Conservation (phyloP, 2,888 invertebrate species). For the Sarcophaga caerulescens region DNA sequence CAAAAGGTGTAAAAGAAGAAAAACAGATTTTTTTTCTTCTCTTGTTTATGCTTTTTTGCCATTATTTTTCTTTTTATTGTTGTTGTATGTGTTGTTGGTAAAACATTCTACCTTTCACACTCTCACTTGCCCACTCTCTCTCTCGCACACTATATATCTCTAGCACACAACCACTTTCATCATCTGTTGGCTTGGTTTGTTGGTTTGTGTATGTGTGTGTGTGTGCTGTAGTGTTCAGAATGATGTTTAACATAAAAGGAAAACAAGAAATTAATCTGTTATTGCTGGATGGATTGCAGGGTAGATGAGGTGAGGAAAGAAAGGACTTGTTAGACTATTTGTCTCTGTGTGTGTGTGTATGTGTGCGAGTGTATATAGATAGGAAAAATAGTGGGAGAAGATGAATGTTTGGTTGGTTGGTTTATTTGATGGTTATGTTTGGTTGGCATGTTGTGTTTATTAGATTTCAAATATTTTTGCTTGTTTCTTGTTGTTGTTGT, state of each 20-base stretch:
- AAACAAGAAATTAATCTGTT: conserved; percentile 26
- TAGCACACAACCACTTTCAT: no score
- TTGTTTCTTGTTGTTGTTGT: conserved; percentile 5
- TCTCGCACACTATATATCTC: no score
- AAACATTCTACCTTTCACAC: neutral
- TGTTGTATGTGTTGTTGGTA: neutral
- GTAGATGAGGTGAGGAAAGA: neutral
- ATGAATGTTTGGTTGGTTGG: conserved; percentile 6
- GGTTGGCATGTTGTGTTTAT: conserved; percentile 3
- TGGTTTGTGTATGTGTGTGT: no score
- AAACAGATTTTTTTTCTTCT: conserved; percentile 4
- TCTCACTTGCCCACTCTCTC: no score
- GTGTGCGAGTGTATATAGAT: neutral
- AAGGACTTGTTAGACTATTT: conserved; percentile 34
- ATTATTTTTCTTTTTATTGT: no score
- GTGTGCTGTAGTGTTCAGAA: no score
- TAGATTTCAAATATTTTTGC: neutral
- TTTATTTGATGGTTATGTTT: conserved; percentile 18
- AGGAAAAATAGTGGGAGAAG: neutral
- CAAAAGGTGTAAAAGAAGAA: conserved; percentile 16
- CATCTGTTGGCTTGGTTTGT: no score
- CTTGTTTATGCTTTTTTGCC: neutral
- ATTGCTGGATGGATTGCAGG: neutral
- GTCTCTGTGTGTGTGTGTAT: neutral
- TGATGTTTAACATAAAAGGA: conserved; percentile 2